Evolutionary conservation across 2,888 invertebrate species (phyloP), one percentile per base, ranked within the genome.

Genomic region (Phlogophora meticulosa): DNA sequence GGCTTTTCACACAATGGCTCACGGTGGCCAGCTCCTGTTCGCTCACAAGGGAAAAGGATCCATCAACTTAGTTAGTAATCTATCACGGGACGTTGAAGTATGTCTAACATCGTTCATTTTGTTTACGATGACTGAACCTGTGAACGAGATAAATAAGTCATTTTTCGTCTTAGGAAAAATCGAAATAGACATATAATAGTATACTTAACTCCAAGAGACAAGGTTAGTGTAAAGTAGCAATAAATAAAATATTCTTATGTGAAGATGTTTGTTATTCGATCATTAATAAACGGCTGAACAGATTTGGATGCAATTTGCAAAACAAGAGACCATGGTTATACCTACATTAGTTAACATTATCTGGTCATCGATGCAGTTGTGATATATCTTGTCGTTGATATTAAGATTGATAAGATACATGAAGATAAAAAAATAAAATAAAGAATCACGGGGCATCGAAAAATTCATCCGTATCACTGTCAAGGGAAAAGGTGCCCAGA

Each of bases 1-100:
- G 60, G 45, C 34, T 40, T 40, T 24, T 13, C 22, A 55, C 49
- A 62, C 55, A 62, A 51, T 63, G 34, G 51, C 34, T 34, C 56
- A 45, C 15, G 45, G 36, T 43, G 53, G 46, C 32, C 36, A 42
- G 24, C n/a, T 46, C 45, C 5, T 11, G 52, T n/a, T 20, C 22
- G 32, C 48, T 48, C 28, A 28, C 45, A 36, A 63, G 11, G 45
- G 32, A 52, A 36, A 43, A 45, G 32, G 22, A 65, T 72, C 45
- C 28, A 71, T 72, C 71, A 71, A 52, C 34, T 24, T 36, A 65
- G 38, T 24, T 34, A 36, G 52, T 64, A 48, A 71, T 73, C 57
- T 43, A 58, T 65, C 66, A 65, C 13, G 34, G 15, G 32, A 58
- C 48, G n/a, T 20, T 73, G 42, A 53, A 48, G 13, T 38, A 64